phyloP scores from a whole-genome alignment of 2,113 vertebrate genomes.

The Daubentonia madagascariensis region DNA sequence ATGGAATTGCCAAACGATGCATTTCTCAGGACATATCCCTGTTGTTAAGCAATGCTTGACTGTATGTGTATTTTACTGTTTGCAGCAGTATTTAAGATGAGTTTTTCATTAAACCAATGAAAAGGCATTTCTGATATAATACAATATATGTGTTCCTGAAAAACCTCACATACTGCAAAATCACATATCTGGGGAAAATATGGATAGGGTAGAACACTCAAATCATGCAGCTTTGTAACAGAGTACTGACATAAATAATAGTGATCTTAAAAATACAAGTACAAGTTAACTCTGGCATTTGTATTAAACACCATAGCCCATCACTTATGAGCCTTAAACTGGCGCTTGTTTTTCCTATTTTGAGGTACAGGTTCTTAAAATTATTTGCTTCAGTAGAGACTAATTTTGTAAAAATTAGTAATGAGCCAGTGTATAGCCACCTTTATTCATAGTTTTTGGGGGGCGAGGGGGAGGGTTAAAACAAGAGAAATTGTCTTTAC shows the following conservation, averaged over 20 bases:
- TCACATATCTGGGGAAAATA: not conserved
- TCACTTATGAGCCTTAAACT: not conserved
- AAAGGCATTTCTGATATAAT: not conserved
- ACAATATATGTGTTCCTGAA: not conserved
- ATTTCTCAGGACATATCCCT: not conserved
- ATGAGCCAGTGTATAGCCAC: not conserved
- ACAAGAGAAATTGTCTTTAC: not conserved
- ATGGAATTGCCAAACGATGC: not conserved
- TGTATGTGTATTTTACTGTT: not conserved
- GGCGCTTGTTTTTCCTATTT: not conserved
- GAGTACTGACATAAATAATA: not conserved
- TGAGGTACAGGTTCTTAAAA: conserved; percentile 5
- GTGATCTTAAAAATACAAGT: not conserved
- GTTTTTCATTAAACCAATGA: not conserved
- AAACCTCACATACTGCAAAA: not conserved
- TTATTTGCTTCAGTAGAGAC: not conserved
- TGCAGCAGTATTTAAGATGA: not conserved
- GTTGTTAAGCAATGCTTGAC: not conserved
- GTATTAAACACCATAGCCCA: not conserved
- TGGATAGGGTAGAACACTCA: not conserved
- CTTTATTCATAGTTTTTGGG: not conserved
- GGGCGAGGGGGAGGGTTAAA: not conserved
- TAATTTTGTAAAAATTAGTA: conserved; percentile 13
- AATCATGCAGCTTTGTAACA: not conserved
- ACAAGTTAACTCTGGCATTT: not conserved